phyloP scores from a whole-genome alignment of 2,797 vertebrate genomes.

The Phrynocephalus forsythii region DNA sequence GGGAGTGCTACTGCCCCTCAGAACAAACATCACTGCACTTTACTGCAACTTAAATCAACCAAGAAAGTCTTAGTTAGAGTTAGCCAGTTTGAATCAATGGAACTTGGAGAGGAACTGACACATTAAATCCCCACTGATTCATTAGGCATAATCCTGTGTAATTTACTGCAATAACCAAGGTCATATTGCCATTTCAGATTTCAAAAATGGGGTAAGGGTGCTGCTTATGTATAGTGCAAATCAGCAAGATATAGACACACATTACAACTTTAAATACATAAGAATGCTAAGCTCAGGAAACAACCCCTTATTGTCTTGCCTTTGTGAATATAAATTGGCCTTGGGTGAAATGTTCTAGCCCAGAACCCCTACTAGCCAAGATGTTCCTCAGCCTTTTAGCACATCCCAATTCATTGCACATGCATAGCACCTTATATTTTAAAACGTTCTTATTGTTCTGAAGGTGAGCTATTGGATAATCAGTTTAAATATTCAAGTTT shows the following conservation, averaged over 20 bases:
- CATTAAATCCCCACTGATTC: too few species aligned
- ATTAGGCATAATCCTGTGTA: too few species aligned
- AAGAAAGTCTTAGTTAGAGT: background rate
- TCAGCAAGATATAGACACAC: background rate
- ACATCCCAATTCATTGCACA: background rate
- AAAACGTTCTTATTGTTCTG: background rate
- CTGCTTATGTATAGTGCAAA: background rate
- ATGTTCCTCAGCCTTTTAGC: constrained; percentile 2
- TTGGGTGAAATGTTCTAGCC: background rate
- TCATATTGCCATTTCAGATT: background rate
- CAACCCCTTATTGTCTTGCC: background rate
- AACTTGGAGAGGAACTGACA: too few species aligned
- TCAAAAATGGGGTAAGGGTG: too few species aligned
- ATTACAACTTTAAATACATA: too few species aligned
- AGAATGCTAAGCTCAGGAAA: background rate
- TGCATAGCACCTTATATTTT: background rate
- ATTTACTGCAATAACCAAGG: background rate
- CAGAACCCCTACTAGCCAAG: background rate
- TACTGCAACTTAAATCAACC: too few species aligned
- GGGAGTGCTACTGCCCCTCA: too few species aligned
- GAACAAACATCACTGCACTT: too few species aligned
- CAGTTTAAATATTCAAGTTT: constrained; percentile 7
- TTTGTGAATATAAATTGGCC: background rate
- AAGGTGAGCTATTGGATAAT: background rate
- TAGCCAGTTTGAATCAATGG: too few species aligned